Conservation (phyloP, 2,888 invertebrate species). For the Brachycybe producta region DNA sequence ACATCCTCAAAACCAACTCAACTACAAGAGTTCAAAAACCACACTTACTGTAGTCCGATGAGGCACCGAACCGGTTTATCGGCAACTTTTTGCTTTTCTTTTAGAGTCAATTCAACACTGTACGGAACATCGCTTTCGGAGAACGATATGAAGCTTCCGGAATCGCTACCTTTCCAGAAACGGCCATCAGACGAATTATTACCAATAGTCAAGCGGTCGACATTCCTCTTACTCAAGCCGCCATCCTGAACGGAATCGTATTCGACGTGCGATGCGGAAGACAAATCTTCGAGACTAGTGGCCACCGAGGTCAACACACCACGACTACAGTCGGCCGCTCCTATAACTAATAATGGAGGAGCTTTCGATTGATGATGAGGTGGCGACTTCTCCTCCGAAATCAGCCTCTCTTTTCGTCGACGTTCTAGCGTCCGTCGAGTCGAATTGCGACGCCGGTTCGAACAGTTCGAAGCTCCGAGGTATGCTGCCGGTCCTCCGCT, state of each 20-base stretch:
- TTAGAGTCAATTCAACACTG: conserved; percentile 32
- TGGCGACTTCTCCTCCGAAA: not conserved
- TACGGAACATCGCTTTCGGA: conserved; percentile 28
- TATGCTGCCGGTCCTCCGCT: not conserved
- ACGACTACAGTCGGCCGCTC: not conserved
- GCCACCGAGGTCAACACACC: not conserved
- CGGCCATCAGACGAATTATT: not conserved
- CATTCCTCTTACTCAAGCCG: not conserved
- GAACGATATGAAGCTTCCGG: conserved; percentile 25
- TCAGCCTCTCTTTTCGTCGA: not conserved
- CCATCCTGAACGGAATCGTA: conserved; percentile 18
- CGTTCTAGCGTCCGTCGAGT: not conserved
- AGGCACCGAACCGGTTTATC: conserved; percentile 39
- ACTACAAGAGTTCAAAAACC: not conserved
- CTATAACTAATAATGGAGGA: not conserved
- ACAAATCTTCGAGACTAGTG: conserved; percentile 18
- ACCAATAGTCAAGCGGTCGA: not conserved
- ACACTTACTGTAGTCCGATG: conserved; percentile 7
- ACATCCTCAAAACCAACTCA: not conserved
- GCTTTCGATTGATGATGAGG: not conserved
- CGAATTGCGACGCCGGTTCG: not conserved
- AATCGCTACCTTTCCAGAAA: conserved; percentile 24
- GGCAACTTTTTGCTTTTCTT: conserved; percentile 39
- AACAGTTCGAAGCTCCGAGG: not conserved
- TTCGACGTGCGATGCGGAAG: conserved; percentile 14